phyloP scores from a whole-genome alignment of 2,797 vertebrate genomes.

The Catostomus latipinnis region DNA sequence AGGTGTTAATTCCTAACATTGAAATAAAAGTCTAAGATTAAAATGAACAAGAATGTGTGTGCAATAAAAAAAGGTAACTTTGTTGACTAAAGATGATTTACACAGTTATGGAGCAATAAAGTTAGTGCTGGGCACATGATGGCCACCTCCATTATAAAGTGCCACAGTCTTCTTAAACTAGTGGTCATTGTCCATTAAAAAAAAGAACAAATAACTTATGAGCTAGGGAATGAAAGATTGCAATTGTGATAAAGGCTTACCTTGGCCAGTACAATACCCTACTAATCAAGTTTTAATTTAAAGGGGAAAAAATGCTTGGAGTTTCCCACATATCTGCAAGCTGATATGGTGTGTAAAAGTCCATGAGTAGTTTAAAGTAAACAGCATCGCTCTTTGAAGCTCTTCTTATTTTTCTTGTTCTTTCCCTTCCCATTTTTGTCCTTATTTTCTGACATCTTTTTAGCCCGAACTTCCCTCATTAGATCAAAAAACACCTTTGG shows the following conservation, averaged over 20 bases:
- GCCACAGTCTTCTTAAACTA: conserved; percentile 65
- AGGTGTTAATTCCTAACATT: not conserved
- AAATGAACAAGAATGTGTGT: not conserved
- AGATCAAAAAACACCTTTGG: conserved; percentile 96
- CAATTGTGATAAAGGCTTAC: conserved; percentile 60
- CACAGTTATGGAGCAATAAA: conserved; percentile 36
- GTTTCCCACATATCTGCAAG: conserved; percentile 52
- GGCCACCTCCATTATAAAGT: conserved; percentile 59
- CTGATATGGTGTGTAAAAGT: conserved; percentile 61
- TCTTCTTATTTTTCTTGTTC: conserved; percentile 95
- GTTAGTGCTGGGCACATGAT: conserved; percentile 60
- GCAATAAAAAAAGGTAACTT: conserved; percentile 4
- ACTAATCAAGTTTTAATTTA: conserved; percentile 47
- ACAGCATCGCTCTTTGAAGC: conserved; percentile 95
- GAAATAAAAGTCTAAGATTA: not conserved
- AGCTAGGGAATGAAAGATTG: conserved; percentile 54
- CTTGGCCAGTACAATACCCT: conserved; percentile 54
- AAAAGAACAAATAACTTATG: conserved; percentile 46
- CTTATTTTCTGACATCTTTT: conserved; percentile 99
- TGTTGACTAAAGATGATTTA: not conserved
- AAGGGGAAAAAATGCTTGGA: conserved; percentile 40
- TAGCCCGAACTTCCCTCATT: conserved; percentile 96
- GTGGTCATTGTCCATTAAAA: conserved; percentile 62
- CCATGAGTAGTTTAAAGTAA: conserved; percentile 85
- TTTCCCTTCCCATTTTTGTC: conserved; percentile 98